phyloP scores from a whole-genome alignment of 2,888 invertebrate genomes.

The Coelinius sp. region DNA sequence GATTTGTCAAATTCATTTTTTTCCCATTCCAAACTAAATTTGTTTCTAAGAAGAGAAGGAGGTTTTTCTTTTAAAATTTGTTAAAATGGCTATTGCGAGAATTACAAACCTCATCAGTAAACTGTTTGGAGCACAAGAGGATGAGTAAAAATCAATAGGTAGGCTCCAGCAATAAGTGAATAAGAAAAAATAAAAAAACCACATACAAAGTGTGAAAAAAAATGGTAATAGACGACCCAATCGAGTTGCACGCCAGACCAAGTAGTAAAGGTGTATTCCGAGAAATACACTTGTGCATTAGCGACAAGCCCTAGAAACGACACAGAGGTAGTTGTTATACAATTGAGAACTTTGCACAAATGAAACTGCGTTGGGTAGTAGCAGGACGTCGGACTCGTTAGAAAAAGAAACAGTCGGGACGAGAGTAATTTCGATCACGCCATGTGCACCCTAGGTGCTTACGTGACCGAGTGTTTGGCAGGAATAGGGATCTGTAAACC shows the following conservation, averaged over 20 bases:
- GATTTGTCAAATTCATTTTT: neutral
- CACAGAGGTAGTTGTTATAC: conserved; percentile 28
- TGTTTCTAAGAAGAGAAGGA: neutral
- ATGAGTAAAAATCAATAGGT: conserved; percentile 6
- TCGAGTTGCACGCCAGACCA: conserved; percentile 18
- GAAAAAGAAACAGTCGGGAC: conserved; percentile 31
- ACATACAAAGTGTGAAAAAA: conserved; percentile 26
- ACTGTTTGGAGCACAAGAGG: neutral
- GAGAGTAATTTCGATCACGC: conserved; percentile 51
- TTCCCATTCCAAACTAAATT: neutral
- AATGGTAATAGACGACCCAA: conserved; percentile 11
- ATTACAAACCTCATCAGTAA: neutral
- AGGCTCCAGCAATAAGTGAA: conserved; percentile 6
- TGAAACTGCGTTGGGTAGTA: conserved; percentile 30
- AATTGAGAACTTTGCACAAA: conserved; percentile 41
- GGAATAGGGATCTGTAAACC: conserved; percentile 36
- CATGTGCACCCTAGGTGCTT: conserved; percentile 30
- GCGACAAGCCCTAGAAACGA: conserved; percentile 32
- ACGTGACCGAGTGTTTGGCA: conserved; percentile 39
- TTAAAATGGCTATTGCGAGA: neutral
- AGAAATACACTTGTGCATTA: conserved; percentile 48
- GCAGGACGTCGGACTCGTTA: conserved; percentile 30
- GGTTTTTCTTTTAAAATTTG: neutral
- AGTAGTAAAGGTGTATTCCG: conserved; percentile 39
- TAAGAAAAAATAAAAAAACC: conserved; percentile 4